phyloP scores from a whole-genome alignment of 1,140 invertebrate genomes.

The Periplaneta americana region DNA sequence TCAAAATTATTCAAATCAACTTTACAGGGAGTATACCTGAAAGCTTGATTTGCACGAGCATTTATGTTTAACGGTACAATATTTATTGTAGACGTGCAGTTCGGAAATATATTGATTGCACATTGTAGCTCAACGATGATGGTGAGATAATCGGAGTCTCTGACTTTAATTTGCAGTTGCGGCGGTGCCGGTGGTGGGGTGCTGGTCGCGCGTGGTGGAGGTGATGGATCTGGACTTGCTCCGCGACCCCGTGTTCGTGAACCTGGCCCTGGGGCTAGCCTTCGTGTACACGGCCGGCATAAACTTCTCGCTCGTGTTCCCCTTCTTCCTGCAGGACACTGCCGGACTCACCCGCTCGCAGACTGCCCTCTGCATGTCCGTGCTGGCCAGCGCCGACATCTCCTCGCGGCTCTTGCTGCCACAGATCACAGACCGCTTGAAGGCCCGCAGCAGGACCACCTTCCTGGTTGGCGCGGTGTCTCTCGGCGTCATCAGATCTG shows the following conservation, averaged over 20 bases:
- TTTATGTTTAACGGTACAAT: too few species aligned
- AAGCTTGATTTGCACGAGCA: too few species aligned
- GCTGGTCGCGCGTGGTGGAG: background rate
- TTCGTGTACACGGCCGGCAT: slow-evolving; percentile 66
- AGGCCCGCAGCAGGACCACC: slow-evolving; percentile 58
- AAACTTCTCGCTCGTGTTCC: slow-evolving; percentile 68
- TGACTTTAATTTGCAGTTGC: too few species aligned
- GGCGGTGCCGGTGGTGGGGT: background rate
- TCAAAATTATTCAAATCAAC: too few species aligned
- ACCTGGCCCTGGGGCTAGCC: slow-evolving; percentile 60
- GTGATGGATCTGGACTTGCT: slow-evolving; percentile 58
- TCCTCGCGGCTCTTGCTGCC: slow-evolving; percentile 62
- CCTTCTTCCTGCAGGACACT: slow-evolving; percentile 61
- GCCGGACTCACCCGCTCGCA: slow-evolving; percentile 53
- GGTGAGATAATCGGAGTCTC: too few species aligned
- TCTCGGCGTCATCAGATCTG: slow-evolving; percentile 59
- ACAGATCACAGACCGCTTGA: slow-evolving; percentile 59
- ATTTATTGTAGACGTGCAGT: too few species aligned
- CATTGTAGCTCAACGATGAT: too few species aligned
- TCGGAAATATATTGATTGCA: too few species aligned
- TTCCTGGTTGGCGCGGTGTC: slow-evolving; percentile 62
- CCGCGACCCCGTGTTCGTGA: slow-evolving; percentile 58
- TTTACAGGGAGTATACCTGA: too few species aligned
- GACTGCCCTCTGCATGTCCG: slow-evolving; percentile 61
- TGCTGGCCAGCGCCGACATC: slow-evolving; percentile 66